Evolutionary conservation across 2,888 invertebrate species (phyloP).

Genomic region (Aethes cnicana): DNA sequence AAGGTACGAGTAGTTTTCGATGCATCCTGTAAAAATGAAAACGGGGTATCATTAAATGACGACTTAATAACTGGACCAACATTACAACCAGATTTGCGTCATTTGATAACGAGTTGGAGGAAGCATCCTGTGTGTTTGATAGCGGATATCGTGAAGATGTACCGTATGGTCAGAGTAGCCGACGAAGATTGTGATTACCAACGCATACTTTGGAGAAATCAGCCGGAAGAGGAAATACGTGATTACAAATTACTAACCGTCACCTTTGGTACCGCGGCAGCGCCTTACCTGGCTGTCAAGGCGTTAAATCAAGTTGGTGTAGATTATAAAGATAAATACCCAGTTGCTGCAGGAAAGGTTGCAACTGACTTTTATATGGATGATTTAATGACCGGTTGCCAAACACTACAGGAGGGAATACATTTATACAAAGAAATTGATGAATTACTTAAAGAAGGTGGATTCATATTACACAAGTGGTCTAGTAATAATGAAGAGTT

Average conservation of each 20-base stretch:
- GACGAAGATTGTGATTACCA: constrained; percentile 38
- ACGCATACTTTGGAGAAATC: constrained; percentile 35
- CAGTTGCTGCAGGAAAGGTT: constrained; percentile 35
- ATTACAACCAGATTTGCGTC: constrained; percentile 40
- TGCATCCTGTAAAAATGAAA: constrained; percentile 34
- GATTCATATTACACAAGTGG: constrained; percentile 46
- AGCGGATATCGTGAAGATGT: constrained; percentile 47
- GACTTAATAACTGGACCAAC: constrained; percentile 38
- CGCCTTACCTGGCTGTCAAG: constrained; percentile 42
- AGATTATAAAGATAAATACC: constrained; percentile 37
- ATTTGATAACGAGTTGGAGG: constrained; percentile 41
- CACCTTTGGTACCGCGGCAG: constrained; percentile 42
- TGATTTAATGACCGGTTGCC: constrained; percentile 38
- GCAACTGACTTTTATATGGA: constrained; percentile 37
- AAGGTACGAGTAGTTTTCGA: constrained; percentile 42
- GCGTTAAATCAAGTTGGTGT: constrained; percentile 39
- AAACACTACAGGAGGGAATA: constrained; percentile 35
- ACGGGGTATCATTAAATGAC: constrained; percentile 39
- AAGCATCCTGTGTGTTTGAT: constrained; percentile 35
- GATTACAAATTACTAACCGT: constrained; percentile 37
- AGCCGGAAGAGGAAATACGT: constrained; percentile 22
- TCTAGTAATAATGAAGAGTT: constrained; percentile 35
- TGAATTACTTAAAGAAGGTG: constrained; percentile 38
- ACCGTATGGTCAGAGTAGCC: constrained; percentile 38
- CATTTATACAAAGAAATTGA: constrained; percentile 37